Base-by-base conservation (phyloP, 2,888 invertebrate genomes). In the Eubasilissa splendida region DNA sequence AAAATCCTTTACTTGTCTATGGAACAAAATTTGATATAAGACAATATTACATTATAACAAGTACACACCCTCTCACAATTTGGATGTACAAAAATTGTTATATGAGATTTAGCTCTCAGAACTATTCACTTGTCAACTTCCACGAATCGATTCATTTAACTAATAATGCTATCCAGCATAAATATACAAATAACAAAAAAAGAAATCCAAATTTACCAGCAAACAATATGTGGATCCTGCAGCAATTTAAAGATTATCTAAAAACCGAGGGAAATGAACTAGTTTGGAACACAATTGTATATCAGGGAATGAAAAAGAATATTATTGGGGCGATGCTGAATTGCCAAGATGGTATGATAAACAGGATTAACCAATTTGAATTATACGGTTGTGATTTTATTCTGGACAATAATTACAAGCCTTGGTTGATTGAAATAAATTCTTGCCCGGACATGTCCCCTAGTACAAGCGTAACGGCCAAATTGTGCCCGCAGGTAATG, bases 351-450 rank as follows among this genome's bases (percentile, higher is more conserved):
- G 92, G 93, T 83, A 91, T 95, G 84, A 91, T 93, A 58, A 88
- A 92, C 31, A 90, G 93, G 82, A 92, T 92, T 85, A 95, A 95
- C 85, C 94, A 95, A 79, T 98, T 97, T 88, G 97, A 98, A 87
- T 87, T 97, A 58, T 97, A 96, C 86, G 98, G 97, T 7, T 97
- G 97, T 76, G 98, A 98, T 88, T 98, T 98, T 87, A 95, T 98
- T 91, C 87, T 98, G 58, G 95, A 96, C 80, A 94, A 96, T 85
- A 94, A 96, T 85, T 95, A 93, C 85, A 92, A 93, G 83, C 97
- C 97, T 0, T 97, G 97, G 95, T 89, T 98, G 82, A 95, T 98
- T 85, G 98, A 98, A 90, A 97, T 98, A 84, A 98, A 98, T 89
- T 95, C 96, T 2, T 94, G 95, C 86, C 97, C 97, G 0, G 95